phyloP scores from a whole-genome alignment of 2,888 invertebrate species.

The Crossocerus cetratus region DNA sequence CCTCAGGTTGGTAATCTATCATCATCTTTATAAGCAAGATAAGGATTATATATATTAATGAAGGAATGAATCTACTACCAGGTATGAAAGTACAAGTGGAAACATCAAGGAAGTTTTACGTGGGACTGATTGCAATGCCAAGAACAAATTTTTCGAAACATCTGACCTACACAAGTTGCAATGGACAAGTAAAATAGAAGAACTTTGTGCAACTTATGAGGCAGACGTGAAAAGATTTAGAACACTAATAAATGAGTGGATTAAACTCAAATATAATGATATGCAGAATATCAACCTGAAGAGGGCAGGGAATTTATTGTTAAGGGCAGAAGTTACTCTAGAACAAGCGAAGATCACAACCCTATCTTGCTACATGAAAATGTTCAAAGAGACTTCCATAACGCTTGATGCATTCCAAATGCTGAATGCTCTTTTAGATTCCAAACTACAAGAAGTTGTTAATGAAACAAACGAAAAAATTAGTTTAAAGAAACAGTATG shows the following conservation, averaged over 20 bases:
- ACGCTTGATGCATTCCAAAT: conserved; percentile 75
- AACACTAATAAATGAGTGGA: conserved; percentile 71
- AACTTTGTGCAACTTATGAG: conserved; percentile 71
- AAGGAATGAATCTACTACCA: conserved; percentile 39
- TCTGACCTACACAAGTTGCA: conserved; percentile 62
- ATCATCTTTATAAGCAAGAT: not conserved
- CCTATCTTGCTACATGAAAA: conserved; percentile 72
- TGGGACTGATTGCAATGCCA: conserved; percentile 55
- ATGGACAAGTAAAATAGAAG: conserved; percentile 72
- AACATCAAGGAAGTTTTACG: conserved; percentile 62
- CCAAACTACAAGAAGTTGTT: conserved; percentile 70
- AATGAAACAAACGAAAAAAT: conserved; percentile 73
- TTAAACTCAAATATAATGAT: conserved; percentile 68
- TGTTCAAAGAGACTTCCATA: conserved; percentile 76
- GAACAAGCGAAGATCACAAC: conserved; percentile 71
- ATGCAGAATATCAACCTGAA: conserved; percentile 67
- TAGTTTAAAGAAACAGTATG: conserved; percentile 74
- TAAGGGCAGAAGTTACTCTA: conserved; percentile 68
- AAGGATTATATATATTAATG: conserved; percentile 3
- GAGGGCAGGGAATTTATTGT: conserved; percentile 66
- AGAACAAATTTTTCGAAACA: conserved; percentile 55
- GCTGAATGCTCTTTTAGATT: conserved; percentile 72
- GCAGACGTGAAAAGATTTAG: conserved; percentile 66
- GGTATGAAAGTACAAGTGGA: conserved; percentile 65
- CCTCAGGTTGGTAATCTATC: conserved; percentile 48